Conservation (phyloP, 2,113 vertebrate species). For the Bucco capensis region DNA sequence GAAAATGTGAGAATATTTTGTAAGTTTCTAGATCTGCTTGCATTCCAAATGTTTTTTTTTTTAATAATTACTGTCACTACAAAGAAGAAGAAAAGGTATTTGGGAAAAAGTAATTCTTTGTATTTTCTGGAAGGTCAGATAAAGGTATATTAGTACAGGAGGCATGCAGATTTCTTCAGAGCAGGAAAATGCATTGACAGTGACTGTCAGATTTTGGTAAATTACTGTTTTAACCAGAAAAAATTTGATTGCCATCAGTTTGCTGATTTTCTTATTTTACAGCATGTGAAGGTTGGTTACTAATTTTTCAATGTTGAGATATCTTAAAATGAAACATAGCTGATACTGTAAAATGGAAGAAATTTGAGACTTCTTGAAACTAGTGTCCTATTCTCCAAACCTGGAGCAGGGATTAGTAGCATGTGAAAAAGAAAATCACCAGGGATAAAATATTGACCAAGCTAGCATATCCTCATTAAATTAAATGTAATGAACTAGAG, state of each 20-base stretch:
- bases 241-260: neutral
- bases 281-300: neutral
- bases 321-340: neutral
- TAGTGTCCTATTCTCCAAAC: neutral
- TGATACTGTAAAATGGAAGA: neutral
- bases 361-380: conserved; percentile 12
- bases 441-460: conserved; percentile 38
- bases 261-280: conserved; percentile 23
- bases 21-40: neutral
- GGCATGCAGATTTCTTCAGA: neutral
- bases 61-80: neutral
- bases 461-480: neutral
- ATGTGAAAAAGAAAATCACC: conserved; percentile 10
- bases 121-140: neutral
- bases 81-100: neutral
- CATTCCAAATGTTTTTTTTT: neutral
- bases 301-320: conserved; percentile 23
- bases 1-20: neutral
- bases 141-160: neutral
- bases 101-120: neutral
- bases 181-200: neutral
- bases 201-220: neutral
- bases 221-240: conserved; percentile 9
- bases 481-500: conserved; percentile 6
- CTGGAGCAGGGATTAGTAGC: conserved; percentile 12